A percentile compares a stretch with the other conserved stretches of the same genome.
These are phyloP conservation scores for Bubo bubo DNA, from an alignment of 2,113 vertebrate species.

Conservation along the genomic window DNA sequence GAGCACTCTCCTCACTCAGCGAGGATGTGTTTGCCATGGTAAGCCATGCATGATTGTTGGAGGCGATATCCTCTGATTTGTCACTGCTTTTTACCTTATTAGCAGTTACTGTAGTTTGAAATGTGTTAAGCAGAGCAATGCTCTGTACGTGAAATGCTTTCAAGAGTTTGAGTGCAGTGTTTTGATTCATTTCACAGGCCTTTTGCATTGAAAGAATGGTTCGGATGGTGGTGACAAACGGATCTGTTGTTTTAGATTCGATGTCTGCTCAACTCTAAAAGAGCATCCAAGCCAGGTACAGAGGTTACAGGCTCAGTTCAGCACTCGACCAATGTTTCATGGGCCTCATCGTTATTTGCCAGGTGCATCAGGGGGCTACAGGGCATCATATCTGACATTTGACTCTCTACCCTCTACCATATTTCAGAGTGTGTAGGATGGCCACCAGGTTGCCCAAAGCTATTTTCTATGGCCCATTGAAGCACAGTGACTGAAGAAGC, in stretches of 20 bases:
- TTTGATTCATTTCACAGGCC: neutral
- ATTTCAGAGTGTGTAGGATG: neutral
- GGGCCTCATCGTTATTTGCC: neutral
- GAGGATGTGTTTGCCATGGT: neutral
- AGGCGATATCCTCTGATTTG: neutral
- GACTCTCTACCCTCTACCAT: neutral
- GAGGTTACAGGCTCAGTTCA: neutral
- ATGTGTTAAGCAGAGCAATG: neutral
- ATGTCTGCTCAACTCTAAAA: neutral
- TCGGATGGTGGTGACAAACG: neutral
- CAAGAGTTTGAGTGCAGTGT: neutral
- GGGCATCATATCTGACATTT: neutral
- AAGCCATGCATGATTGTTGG: neutral
- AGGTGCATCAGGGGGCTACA: neutral
- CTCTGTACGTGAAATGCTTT: neutral
- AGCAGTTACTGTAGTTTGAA: neutral
- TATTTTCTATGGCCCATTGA: neutral
- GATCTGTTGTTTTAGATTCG: neutral
- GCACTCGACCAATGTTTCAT: neutral
- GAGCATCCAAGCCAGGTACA: neutral
- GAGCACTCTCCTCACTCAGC: neutral
- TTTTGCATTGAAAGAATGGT: neutral
- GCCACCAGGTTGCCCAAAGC: neutral
- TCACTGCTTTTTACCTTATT: conserved; percentile 26
- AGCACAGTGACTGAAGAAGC: neutral